Percentiles rank a stretch among this genome's conserved stretches.
Conservation (phyloP, 2,888 invertebrate species). For the Sesamia inferens region DNA sequence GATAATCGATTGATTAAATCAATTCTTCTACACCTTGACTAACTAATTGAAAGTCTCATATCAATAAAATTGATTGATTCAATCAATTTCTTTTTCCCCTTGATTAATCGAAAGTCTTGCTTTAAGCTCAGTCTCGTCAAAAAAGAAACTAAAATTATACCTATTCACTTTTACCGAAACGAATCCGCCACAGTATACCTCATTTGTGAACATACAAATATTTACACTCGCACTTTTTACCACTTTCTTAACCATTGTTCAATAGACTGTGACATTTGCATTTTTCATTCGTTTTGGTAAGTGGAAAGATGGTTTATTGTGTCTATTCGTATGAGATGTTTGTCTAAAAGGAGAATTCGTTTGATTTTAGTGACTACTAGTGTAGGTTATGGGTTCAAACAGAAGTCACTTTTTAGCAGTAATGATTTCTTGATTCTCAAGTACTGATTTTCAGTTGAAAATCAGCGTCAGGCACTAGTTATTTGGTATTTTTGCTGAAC, state of each 20-base stretch:
- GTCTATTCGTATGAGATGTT: background rate
- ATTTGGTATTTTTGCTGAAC: too few species aligned
- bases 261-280: background rate
- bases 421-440: too few species aligned
- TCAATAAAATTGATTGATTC: too few species aligned
- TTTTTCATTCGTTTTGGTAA: slow-evolving; percentile 23
- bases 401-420: too few species aligned
- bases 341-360: background rate
- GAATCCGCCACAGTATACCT: slow-evolving; percentile 33
- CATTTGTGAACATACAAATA: slow-evolving; percentile 46
- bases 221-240: slow-evolving; percentile 62
- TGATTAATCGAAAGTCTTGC: too few species aligned
- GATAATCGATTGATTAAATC: background rate
- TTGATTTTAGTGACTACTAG: background rate
- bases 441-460: too few species aligned
- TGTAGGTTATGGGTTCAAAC: too few species aligned
- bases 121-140: background rate
- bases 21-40: background rate
- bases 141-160: slow-evolving; percentile 1
- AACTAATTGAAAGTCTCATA: slow-evolving; percentile 15
- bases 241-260: slow-evolving; percentile 47
- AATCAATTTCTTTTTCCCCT: too few species aligned
- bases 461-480: too few species aligned
- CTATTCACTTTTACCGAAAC: slow-evolving; percentile 54
- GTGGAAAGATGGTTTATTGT: slow-evolving; percentile 11